phyloP scores from a whole-genome alignment of 1,140 invertebrate species.

The Tetraneura akinire region DNA sequence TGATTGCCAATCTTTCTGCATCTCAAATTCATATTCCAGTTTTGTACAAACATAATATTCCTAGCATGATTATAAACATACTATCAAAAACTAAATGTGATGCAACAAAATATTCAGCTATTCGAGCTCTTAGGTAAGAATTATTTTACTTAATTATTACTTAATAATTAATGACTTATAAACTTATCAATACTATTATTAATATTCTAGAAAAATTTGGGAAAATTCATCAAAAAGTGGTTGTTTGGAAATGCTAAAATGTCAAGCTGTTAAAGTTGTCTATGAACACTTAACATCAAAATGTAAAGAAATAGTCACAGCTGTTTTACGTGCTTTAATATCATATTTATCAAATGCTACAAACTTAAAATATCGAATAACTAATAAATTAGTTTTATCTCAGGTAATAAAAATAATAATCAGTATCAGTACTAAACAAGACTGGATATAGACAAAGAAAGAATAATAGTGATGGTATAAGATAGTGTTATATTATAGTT shows the following conservation, averaged over 20 bases:
- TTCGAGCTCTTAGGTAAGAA: slow-evolving; percentile 54
- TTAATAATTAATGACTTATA: neutral
- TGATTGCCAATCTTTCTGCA: slow-evolving; percentile 55
- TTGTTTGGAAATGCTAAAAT: slow-evolving; percentile 32
- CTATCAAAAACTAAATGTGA: slow-evolving; percentile 49
- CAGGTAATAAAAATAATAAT: slow-evolving; percentile 27
- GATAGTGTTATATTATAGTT: too few relatives aligned
- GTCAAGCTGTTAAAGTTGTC: neutral
- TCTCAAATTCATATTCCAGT: slow-evolving; percentile 50
- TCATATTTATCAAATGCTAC: slow-evolving; percentile 23
- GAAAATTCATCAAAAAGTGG: slow-evolving; percentile 29
- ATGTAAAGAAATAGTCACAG: slow-evolving; percentile 19
- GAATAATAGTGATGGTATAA: too few relatives aligned
- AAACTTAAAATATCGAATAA: slow-evolving; percentile 14
- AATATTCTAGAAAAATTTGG: slow-evolving; percentile 26
- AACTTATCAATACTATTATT: neutral
- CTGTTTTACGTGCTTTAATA: slow-evolving; percentile 13
- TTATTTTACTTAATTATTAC: neutral
- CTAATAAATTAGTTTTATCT: neutral
- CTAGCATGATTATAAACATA: slow-evolving; percentile 50
- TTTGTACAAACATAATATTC: slow-evolving; percentile 53
- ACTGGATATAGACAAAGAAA: neutral
- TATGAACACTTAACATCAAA: slow-evolving; percentile 2
- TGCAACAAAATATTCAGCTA: slow-evolving; percentile 53
- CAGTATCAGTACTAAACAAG: neutral